phyloP scores from a whole-genome alignment of 2,797 vertebrate species.

The Galaxias olidus region DNA sequence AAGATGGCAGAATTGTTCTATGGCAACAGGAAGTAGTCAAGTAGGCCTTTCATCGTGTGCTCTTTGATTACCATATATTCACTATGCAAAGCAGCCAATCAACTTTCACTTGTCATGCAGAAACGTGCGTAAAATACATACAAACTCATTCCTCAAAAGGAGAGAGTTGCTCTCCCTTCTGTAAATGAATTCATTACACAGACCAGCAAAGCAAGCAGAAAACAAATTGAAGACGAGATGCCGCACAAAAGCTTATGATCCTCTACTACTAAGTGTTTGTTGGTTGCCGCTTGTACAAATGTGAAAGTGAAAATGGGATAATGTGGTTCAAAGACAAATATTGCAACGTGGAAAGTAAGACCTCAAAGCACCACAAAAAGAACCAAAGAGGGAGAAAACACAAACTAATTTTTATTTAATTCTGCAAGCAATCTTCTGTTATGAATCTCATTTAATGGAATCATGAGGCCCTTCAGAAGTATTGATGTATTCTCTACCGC shows the following conservation, averaged over 20 bases:
- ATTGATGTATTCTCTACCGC: constrained; percentile 50
- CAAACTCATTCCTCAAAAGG: neutral
- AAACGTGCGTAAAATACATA: neutral
- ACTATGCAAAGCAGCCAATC: no score
- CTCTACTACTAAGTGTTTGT: no score
- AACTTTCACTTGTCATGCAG: neutral
- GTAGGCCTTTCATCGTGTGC: no score
- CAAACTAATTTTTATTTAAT: constrained; percentile 28
- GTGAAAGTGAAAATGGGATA: no score
- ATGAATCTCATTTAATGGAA: constrained; percentile 43
- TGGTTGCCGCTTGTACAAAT: neutral
- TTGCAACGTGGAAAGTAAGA: neutral
- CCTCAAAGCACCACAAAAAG: constrained; percentile 23
- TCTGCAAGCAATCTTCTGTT: constrained; percentile 39
- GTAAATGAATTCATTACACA: constrained; percentile 3
- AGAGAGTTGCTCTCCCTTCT: neutral
- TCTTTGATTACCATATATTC: no score
- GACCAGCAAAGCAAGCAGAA: constrained; percentile 3
- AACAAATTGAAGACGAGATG: constrained; percentile 15
- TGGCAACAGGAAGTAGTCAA: no score
- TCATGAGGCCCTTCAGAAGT: constrained; percentile 44
- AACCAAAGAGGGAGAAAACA: constrained; percentile 12
- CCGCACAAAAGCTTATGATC: neutral
- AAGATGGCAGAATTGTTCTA: no score
- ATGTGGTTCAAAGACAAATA: neutral